Evolutionary conservation across 2,797 vertebrate species (phyloP).

Genomic region (Hoplostethus mediterraneus): DNA sequence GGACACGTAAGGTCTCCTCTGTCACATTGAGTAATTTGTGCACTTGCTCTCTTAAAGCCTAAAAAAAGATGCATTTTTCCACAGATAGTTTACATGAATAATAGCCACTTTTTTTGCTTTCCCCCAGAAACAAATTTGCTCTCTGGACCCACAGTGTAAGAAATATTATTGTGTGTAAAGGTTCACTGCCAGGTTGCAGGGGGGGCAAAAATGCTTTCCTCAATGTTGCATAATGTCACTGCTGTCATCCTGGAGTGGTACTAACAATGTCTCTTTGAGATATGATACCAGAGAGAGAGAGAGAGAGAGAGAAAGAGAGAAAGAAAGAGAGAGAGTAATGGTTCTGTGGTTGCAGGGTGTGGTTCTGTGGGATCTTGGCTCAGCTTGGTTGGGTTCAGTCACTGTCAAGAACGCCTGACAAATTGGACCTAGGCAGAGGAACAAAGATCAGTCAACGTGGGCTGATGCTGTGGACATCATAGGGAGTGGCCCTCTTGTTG

Average conservation of each 20-base stretch:
- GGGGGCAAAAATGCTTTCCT: conserved; percentile 35
- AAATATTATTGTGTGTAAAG: conserved; percentile 24
- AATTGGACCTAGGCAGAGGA: conserved; percentile 49
- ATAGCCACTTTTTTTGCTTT: neutral
- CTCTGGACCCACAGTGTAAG: conserved; percentile 9
- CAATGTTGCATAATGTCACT: conserved; percentile 31
- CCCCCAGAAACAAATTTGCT: conserved; percentile 33
- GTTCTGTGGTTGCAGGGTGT: conserved; percentile 64
- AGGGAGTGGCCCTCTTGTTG: conserved; percentile 60
- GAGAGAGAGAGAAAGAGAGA: conserved; percentile 11
- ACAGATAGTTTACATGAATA: neutral
- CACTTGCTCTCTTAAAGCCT: no score
- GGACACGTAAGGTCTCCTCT: no score
- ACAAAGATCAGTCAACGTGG: conserved; percentile 64
- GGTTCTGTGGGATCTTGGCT: conserved; percentile 62
- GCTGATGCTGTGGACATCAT: conserved; percentile 54
- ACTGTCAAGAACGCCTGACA: conserved; percentile 55
- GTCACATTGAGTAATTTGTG: no score
- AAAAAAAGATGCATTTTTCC: neutral
- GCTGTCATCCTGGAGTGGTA: conserved; percentile 45
- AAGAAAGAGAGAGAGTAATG: conserved; percentile 30
- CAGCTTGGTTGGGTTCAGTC: conserved; percentile 45
- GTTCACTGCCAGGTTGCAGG: conserved; percentile 29
- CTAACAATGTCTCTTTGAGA: conserved; percentile 23
- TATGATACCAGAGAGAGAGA: conserved; percentile 37